Evolutionary conservation across 2,797 vertebrate genomes (phyloP), one percentile per base, ranked within the genome.

Genomic region (Podarcis lilfordi): DNA sequence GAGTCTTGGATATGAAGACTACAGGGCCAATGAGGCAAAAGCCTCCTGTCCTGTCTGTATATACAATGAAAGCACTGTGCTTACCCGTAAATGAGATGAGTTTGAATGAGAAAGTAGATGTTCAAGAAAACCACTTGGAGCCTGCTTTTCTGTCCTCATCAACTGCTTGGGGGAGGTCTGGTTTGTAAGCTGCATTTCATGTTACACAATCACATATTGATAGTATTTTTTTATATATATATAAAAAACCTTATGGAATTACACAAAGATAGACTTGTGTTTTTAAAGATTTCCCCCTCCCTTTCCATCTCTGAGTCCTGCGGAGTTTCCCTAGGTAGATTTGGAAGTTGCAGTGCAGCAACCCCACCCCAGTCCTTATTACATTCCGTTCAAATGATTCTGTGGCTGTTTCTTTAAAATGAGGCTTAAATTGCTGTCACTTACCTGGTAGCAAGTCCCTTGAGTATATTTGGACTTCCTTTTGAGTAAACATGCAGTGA

Each of bases 31-130:
- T 64, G 74, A n/a, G 64, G 68, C 90, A 86, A 94, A 95, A 94
- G 91, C 61, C 71, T 89, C 86, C 72, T 74, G 61, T 90, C 80
- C 84, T 94, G 90, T 92, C 88, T 91, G 72, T 92, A 85, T 77
- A 1, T 88, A 88, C 72, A 88, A 9, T 72, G 75, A 85, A 86
- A 80, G 88, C 85, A 88, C 82, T 95, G n/a, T 91, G 82, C 89
- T 95, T 94, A 91, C 78, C 88, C 82, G 61, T 94, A 86, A 93
- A 88, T 93, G 32, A 94, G 91, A 84, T 87, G 86, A 92, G 40
- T 91, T 77, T 88, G 72, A 89, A 50, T 88, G 76, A 64, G 43
- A 94, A 95, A 92, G 89, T 87, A 86, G 94, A 92, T 80, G n/a
- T 94, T 94, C 84, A 75, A 86, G 72, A 95, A 86, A 76, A 86